Evolutionary conservation across 2,797 vertebrate genomes (phyloP), one percentile per base, ranked within the genome.

Genomic region (Squalus acanthias): DNA sequence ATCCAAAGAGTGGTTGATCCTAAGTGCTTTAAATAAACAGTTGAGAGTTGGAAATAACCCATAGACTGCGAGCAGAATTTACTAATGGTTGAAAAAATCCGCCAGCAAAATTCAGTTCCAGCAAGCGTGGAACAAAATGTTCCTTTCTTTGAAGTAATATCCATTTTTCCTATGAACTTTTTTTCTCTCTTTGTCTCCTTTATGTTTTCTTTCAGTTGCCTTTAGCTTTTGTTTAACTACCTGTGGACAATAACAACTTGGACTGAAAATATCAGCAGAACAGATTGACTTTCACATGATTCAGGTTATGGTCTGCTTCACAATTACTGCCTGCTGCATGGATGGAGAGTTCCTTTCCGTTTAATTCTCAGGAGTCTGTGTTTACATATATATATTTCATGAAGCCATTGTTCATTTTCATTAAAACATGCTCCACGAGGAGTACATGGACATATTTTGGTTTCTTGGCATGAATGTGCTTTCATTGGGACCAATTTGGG

Each of bases 21-120:
- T 95, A 95, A 95, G 94, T 95, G 94, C 5, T 95, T 95, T 76
- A 76, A 95, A 95, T 76, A 95, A 95, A 95, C 70, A 95, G 26
- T 57, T 95, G 26, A 60, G 29, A 95, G 70, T 74, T 95, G 94
- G 94, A 95, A 74, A 60, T 95, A 74, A 26, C 94, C 70, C 94
- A 95, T 76, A 15, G 70, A n/a, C 69, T 95, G 94, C n/a, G 3
- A 76, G 26, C 53, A 76, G 70, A 95, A 95, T 76, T 76, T 53
- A 26, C 69, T 57, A 74, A 74, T 95, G 94, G 74, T 76, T 74
- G 46, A 72, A 57, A 53, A 74, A 57, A 53, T 74, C 70, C 26
- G 1, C 70, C 70, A 95, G 50, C 94, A 74, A 53, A 95, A 76
- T 20, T 95, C 94, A 57, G 70, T 74, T 95, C 70, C 70, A 76